Percentiles rank a stretch among this genome's conserved stretches.
phyloP scores from a whole-genome alignment of 2,888 invertebrate genomes.

The Cyclophora albipunctata region DNA sequence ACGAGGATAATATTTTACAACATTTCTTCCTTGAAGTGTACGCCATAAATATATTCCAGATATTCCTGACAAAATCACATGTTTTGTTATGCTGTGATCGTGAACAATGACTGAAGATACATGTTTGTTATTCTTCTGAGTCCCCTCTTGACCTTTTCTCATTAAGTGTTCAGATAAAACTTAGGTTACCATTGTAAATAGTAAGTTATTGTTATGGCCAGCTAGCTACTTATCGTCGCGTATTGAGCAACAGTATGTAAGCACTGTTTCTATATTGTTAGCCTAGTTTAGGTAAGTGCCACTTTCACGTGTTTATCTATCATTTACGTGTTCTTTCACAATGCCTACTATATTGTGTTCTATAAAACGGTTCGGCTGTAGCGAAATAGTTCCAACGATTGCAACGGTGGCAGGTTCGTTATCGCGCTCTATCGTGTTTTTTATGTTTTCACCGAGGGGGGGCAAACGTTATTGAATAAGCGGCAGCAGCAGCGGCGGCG shows the following conservation, averaged over 20 bases:
- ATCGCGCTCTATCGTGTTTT: too few species aligned
- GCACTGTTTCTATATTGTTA: constrained; percentile 4
- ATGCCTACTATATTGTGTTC: too few species aligned
- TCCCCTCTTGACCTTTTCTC: constrained; percentile 8
- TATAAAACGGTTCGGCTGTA: too few species aligned
- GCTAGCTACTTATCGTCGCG: constrained; percentile 11
- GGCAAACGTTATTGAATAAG: too few species aligned
- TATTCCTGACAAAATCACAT: constrained; percentile 5
- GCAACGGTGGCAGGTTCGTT: too few species aligned
- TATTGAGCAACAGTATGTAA: constrained; percentile 7
- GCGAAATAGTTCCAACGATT: too few species aligned
- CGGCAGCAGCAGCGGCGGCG: too few species aligned
- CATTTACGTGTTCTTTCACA: background rate
- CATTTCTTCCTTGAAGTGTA: too few species aligned
- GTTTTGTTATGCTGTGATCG: constrained; percentile 5
- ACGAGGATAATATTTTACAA: too few species aligned
- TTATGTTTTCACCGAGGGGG: too few species aligned
- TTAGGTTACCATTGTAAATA: constrained; percentile 1
- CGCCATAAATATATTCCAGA: constrained; percentile 3
- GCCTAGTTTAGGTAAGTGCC: constrained; percentile 3
- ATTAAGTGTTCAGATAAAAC: too few species aligned
- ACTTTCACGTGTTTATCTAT: background rate
- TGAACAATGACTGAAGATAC: constrained; percentile 4
- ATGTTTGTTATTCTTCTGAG: constrained; percentile 5
- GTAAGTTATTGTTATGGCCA: constrained; percentile 4